Evolutionary conservation across 1,140 invertebrate genomes (phyloP).

Genomic region (Vanessa tameamea): DNA sequence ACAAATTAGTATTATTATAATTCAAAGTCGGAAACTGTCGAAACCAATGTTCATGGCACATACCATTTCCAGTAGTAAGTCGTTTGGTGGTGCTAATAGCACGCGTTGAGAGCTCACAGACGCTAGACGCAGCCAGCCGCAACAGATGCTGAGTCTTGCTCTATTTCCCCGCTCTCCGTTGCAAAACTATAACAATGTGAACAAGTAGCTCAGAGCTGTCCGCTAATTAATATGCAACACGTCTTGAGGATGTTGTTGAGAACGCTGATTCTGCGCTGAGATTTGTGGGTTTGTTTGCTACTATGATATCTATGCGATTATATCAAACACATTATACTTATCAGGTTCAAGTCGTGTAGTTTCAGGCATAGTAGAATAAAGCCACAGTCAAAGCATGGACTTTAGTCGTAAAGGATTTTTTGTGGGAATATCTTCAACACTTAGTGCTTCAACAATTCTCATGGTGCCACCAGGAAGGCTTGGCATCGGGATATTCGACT

Average conservation of each 20-base stretch:
- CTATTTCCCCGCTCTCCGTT: conserved; percentile 27
- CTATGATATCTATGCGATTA: neutral
- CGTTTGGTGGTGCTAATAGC: neutral
- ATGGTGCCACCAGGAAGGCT: too few species aligned
- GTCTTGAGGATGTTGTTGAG: conserved; percentile 3
- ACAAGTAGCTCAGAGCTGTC: conserved; percentile 24
- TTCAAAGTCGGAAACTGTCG: too few species aligned
- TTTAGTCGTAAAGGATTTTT: too few species aligned
- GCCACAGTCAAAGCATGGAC: too few species aligned
- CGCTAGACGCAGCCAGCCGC: conserved; percentile 23
- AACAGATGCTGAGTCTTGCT: conserved; percentile 28
- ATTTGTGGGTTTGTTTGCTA: neutral
- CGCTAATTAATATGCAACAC: conserved; percentile 25
- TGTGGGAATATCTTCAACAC: too few species aligned
- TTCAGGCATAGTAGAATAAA: too few species aligned
- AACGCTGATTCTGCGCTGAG: neutral
- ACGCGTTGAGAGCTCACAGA: neutral
- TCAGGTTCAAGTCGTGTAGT: too few species aligned
- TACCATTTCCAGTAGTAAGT: neutral
- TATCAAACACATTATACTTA: too few species aligned
- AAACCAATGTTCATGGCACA: too few species aligned
- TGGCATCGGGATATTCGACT: too few species aligned
- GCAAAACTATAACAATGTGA: conserved; percentile 30
- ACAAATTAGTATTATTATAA: too few species aligned
- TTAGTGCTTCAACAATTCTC: too few species aligned